Percentiles rank a stretch among this genome's conserved stretches.
Evolutionary conservation across 2,797 vertebrate genomes (phyloP).

Genomic region (Helostoma temminkii): DNA sequence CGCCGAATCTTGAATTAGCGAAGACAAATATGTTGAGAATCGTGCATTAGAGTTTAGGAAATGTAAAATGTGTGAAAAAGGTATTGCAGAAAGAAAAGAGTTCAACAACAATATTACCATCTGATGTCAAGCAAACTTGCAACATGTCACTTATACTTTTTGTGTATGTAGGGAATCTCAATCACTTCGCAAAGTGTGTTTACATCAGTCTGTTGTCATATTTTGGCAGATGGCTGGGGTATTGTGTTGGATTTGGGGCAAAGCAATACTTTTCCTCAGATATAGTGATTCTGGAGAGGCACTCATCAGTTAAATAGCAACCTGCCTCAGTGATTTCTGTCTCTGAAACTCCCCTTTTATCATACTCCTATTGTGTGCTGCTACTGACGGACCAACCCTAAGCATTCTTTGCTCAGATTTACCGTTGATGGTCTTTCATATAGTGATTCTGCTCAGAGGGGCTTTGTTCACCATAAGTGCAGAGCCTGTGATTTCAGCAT

Average conservation of each 20-base stretch:
- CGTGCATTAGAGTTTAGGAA: background rate
- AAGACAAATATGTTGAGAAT: background rate
- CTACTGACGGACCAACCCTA: slow-evolving; percentile 49
- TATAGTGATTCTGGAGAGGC: slow-evolving; percentile 70
- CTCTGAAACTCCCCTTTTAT: slow-evolving; percentile 71
- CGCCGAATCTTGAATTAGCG: background rate
- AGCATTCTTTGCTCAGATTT: slow-evolving; percentile 72
- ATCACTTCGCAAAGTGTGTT: slow-evolving; percentile 57
- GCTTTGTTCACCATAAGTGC: slow-evolving; percentile 82
- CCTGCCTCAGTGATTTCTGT: slow-evolving; percentile 66
- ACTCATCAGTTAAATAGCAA: slow-evolving; percentile 78
- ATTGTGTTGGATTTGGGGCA: slow-evolving; percentile 60
- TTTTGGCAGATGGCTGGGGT: slow-evolving; percentile 64
- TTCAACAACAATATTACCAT: background rate
- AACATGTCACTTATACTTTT: slow-evolving; percentile 7
- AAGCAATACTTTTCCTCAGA: slow-evolving; percentile 69
- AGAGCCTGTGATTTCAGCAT: slow-evolving; percentile 67
- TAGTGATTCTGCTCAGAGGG: slow-evolving; percentile 58
- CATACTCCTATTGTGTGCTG: slow-evolving; percentile 70
- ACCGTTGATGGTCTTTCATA: slow-evolving; percentile 65
- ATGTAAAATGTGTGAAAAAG: background rate
- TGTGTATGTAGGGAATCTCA: slow-evolving; percentile 8
- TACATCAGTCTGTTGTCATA: slow-evolving; percentile 62
- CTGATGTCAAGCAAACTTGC: background rate
- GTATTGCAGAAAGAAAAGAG: background rate